A percentile compares a stretch with the other conserved stretches of the same genome.
These are phyloP conservation scores for Amiota communis DNA, from an alignment of 2,888 invertebrate species.

Conservation along the genomic window DNA sequence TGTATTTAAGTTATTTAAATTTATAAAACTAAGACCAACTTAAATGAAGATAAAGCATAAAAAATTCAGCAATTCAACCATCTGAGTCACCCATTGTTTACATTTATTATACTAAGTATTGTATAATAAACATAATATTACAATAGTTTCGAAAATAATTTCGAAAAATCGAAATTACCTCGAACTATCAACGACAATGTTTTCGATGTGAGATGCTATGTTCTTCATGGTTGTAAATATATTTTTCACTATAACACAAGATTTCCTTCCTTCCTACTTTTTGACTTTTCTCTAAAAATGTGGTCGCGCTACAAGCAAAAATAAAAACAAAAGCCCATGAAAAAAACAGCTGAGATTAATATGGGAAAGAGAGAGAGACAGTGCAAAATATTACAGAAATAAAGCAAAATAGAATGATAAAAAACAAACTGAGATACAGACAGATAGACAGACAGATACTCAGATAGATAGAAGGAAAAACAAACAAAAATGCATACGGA, in stretches of 20 bases:
- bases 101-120: constrained; percentile 38
- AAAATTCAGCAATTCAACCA: no score
- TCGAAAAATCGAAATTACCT: constrained; percentile 57
- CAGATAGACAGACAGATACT: neutral
- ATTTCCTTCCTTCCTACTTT: constrained; percentile 13
- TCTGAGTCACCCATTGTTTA: constrained; percentile 38
- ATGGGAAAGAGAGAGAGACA: neutral
- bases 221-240: constrained; percentile 19
- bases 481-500: constrained; percentile 54
- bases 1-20: no score
- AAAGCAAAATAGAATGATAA: no score
- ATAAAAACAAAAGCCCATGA: neutral
- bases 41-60: no score
- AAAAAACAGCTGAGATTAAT: constrained; percentile 22
- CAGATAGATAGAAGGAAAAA: no score
- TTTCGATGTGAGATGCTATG: constrained; percentile 4
- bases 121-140: neutral
- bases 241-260: neutral
- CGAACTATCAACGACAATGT: constrained; percentile 31
- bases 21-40: no score
- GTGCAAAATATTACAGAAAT: neutral
- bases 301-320: neutral
- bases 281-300: constrained; percentile 5
- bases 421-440: no score
- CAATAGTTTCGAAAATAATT: constrained; percentile 48